phyloP scores from a whole-genome alignment of 2,888 invertebrate species.

The Tricholauxania praeusta region DNA sequence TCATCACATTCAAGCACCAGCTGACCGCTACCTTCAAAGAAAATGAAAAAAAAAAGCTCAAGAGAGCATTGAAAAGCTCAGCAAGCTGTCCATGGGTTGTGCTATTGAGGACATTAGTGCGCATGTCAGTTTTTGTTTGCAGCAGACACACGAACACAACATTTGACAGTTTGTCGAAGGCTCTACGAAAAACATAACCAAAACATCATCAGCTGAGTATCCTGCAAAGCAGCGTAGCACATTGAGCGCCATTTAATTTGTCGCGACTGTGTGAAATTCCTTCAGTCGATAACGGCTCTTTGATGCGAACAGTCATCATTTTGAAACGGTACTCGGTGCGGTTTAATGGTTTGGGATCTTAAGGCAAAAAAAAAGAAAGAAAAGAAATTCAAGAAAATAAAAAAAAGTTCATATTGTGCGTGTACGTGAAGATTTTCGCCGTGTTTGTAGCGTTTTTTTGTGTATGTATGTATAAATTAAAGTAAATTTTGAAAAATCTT shows the following conservation, averaged over 20 bases:
- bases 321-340: neutral
- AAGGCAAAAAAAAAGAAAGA: conserved; percentile 5
- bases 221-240: neutral
- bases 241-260: conserved; percentile 51
- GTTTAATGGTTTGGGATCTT: neutral
- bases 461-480: too few species aligned
- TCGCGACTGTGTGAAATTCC: conserved; percentile 47
- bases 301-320: conserved; percentile 52
- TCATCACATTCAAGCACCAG: neutral
- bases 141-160: neutral
- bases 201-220: conserved; percentile 23
- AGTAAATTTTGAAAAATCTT: too few species aligned
- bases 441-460: too few species aligned
- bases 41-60: neutral
- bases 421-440: too few species aligned
- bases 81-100: neutral
- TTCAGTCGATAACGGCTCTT: conserved; percentile 61
- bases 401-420: too few species aligned
- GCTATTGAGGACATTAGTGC: neutral
- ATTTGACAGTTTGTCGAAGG: conserved; percentile 19
- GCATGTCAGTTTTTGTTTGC: neutral
- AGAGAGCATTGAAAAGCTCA: neutral
- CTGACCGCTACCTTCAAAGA: neutral
- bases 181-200: conserved; percentile 4
- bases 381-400: too few species aligned